Conservation (phyloP, 2,888 invertebrate genomes). For the Leptopilina syphax region DNA sequence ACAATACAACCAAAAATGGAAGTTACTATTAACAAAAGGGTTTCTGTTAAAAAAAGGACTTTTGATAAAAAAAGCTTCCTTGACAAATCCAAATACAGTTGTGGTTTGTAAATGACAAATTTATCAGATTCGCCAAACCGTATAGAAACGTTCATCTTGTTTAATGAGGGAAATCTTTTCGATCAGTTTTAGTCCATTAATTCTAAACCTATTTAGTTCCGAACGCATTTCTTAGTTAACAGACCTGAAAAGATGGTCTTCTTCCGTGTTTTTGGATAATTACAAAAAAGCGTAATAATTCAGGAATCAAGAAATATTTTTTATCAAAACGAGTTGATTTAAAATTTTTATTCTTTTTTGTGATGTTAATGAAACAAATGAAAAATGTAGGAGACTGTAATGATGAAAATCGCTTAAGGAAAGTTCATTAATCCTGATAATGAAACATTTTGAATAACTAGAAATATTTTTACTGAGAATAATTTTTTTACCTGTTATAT, state of each 20-base stretch:
- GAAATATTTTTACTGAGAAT: too few species aligned
- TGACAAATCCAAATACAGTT: not conserved
- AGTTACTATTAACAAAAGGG: not conserved
- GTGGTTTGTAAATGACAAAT: conserved; percentile 33
- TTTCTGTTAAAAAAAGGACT: not conserved
- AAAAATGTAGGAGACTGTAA: too few species aligned
- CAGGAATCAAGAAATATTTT: not conserved
- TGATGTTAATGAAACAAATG: too few species aligned
- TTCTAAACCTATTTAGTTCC: conserved; percentile 21
- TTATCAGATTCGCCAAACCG: conserved; percentile 45
- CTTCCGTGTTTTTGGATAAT: not conserved
- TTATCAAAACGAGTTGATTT: not conserved
- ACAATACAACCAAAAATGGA: not conserved
- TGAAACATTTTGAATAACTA: too few species aligned
- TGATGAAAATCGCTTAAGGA: too few species aligned
- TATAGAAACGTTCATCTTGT: conserved; percentile 50
- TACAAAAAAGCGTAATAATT: not conserved
- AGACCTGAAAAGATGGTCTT: not conserved
- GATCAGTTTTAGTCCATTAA: conserved; percentile 21
- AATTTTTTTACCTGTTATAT: too few species aligned
- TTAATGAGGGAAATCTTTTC: conserved; percentile 55
- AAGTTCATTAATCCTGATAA: too few species aligned
- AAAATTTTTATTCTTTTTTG: too few species aligned
- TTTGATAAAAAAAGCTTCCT: not conserved
- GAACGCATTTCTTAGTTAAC: not conserved